A percentile compares a stretch with the other conserved stretches of the same genome.
Evolutionary conservation across 2,113 vertebrate species (phyloP).

Genomic region (Lophotis ruficrista): DNA sequence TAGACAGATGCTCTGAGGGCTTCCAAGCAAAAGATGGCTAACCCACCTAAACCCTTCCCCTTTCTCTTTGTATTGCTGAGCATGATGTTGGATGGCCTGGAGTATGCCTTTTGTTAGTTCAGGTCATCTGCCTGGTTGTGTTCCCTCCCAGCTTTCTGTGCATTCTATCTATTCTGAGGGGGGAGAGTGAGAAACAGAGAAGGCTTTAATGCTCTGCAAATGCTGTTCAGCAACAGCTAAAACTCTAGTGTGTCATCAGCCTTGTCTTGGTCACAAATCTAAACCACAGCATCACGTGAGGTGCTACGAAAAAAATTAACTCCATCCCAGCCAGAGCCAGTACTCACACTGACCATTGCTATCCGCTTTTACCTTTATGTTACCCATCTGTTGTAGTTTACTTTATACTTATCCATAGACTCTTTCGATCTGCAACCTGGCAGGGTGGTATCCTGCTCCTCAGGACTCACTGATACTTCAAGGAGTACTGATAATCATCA

Average conservation of each 20-base stretch:
- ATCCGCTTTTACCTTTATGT: not conserved
- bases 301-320: not conserved
- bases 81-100: accelerated
- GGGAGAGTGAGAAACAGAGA: not conserved
- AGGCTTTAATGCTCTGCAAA: not conserved
- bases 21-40: not conserved
- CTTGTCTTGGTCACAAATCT: not conserved
- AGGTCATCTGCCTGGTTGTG: too few relatives aligned
- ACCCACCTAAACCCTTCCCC: accelerated
- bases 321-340: not conserved
- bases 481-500: not conserved
- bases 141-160: accelerated
- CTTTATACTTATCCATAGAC: not conserved
- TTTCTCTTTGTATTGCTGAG: not conserved
- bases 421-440: not conserved
- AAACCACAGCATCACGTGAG: not conserved
- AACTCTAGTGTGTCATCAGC: not conserved
- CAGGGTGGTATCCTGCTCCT: not conserved
- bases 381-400: not conserved
- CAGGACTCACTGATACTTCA: not conserved
- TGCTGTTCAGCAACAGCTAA: not conserved
- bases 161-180: not conserved
- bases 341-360: not conserved
- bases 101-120: not conserved
- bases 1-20: not conserved